phyloP scores from a whole-genome alignment of 2,113 vertebrate species.

The Rissa tridactyla region DNA sequence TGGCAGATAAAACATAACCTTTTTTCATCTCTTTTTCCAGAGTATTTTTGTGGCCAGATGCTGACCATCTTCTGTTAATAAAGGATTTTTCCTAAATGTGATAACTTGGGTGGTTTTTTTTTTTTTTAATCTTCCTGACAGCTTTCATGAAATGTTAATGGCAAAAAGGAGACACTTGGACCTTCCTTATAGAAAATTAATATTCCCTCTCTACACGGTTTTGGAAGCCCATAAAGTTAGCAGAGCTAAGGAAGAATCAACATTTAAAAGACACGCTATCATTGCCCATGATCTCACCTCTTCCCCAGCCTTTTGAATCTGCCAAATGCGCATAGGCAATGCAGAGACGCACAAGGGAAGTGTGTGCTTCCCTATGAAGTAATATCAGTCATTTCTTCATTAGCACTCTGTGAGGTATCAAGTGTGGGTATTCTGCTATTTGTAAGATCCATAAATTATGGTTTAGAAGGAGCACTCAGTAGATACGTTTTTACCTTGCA shows the following conservation, averaged over 20 bases:
- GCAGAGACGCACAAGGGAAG: not conserved
- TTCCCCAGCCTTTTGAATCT: not conserved
- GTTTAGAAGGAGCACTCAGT: not conserved
- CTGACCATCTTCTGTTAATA: not conserved
- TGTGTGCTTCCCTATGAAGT: not conserved
- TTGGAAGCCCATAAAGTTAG: not conserved
- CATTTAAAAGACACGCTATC: not conserved
- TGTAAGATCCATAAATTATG: not conserved
- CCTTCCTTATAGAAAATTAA: not conserved
- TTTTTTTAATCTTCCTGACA: not conserved
- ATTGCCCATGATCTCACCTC: not conserved
- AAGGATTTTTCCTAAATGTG: not conserved
- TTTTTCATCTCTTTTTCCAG: not conserved
- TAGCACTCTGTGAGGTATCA: not conserved
- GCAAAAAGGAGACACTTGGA: not conserved
- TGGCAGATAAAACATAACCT: not conserved
- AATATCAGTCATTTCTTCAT: not conserved
- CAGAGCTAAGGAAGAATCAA: not conserved
- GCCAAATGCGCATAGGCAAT: not conserved
- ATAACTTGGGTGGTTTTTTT: not conserved
- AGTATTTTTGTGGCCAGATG: not conserved
- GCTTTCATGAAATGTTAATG: not conserved
- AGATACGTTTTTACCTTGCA: not conserved
- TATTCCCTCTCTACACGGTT: not conserved
- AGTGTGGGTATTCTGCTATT: not conserved